Evolutionary conservation across 2,797 vertebrate species (phyloP).

Genomic region (Enteromius unitaeniatus): DNA sequence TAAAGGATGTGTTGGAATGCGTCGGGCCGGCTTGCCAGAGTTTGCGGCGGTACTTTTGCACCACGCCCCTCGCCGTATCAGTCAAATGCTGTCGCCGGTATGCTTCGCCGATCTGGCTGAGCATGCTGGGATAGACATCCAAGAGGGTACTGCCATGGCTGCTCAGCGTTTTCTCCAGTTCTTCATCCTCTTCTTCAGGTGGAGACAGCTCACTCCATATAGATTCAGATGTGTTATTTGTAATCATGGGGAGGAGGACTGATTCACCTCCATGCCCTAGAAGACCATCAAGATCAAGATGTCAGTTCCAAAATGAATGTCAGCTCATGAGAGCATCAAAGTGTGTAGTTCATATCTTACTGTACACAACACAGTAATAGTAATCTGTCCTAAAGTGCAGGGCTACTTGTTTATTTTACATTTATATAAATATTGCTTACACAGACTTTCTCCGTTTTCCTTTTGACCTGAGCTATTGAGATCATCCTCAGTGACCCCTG

Average conservation of each 20-base stretch:
- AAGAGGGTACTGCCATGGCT: constrained; percentile 66
- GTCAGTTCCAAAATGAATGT: background rate
- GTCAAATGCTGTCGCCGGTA: constrained; percentile 65
- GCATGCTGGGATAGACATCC: constrained; percentile 77
- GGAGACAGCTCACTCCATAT: constrained; percentile 48
- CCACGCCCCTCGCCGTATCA: constrained; percentile 62
- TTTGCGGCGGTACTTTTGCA: constrained; percentile 72
- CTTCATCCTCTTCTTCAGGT: constrained; percentile 72
- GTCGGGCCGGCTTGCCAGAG: constrained; percentile 44
- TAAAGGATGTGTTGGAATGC: background rate
- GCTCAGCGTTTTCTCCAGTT: constrained; percentile 72
- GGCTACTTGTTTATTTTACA: background rate
- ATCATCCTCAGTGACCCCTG: constrained; percentile 10
- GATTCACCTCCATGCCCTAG: constrained; percentile 37
- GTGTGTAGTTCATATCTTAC: background rate
- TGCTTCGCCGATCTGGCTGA: constrained; percentile 69
- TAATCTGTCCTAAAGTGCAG: background rate
- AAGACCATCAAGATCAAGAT: background rate
- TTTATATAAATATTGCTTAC: constrained; percentile 44
- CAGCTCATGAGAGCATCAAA: background rate
- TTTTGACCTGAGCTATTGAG: constrained; percentile 1
- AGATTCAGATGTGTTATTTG: constrained; percentile 48
- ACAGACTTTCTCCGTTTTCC: constrained; percentile 21
- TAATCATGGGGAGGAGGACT: constrained; percentile 43
- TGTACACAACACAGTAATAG: background rate